These are phyloP conservation scores for Romanogobio albipinnatus DNA, from an alignment of 2,113 vertebrate species.

Conservation along the genomic window DNA sequence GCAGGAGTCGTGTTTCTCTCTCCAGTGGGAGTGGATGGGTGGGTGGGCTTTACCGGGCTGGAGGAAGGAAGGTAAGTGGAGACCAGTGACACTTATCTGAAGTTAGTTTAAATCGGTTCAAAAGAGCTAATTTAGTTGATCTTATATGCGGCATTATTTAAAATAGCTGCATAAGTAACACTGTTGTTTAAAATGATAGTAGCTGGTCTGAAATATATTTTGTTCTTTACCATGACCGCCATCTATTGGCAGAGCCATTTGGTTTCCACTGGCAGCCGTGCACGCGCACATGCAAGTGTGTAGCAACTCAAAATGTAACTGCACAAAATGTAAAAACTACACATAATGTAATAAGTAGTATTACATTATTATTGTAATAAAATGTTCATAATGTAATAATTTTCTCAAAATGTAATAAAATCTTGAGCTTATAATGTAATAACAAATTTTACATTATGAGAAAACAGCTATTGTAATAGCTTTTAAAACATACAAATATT, in stretches of 20 bases:
- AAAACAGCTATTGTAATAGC: too few species aligned
- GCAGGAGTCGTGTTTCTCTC: slow-evolving; percentile 39
- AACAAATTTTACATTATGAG: too few species aligned
- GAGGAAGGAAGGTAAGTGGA: slow-evolving; percentile 3
- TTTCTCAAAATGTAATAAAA: too few species aligned
- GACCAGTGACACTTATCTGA: background rate
- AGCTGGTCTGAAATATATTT: background rate
- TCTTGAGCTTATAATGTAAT: too few species aligned
- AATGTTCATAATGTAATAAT: too few species aligned
- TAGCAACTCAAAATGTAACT: too few species aligned
- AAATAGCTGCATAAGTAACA: background rate
- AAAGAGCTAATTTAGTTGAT: too few species aligned
- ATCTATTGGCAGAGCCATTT: background rate
- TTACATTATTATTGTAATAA: too few species aligned
- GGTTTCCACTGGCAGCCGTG: background rate
- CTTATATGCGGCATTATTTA: background rate
- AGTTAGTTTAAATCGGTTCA: background rate
- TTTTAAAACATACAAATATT: too few species aligned
- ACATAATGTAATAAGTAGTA: too few species aligned
- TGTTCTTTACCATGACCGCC: background rate
- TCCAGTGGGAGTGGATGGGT: slow-evolving; percentile 19
- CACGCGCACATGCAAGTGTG: too few species aligned
- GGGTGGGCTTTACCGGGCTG: slow-evolving; percentile 9
- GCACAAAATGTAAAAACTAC: too few species aligned
- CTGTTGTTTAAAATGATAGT: background rate